phyloP scores from a whole-genome alignment of 2,113 vertebrate species.

The Lonchura striata region DNA sequence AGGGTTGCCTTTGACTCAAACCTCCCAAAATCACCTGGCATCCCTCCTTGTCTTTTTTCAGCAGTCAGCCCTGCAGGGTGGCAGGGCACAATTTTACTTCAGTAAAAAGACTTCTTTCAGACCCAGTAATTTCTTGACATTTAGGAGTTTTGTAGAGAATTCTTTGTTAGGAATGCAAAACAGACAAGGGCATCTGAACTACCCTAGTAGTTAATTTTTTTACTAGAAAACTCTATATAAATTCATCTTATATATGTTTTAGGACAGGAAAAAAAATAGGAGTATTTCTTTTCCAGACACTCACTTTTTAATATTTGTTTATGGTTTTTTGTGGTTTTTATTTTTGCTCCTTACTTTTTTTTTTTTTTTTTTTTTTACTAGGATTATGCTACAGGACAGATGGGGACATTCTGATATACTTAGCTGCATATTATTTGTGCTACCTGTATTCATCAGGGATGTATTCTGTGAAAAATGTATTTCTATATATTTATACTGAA shows the following conservation, averaged over 20 bases:
- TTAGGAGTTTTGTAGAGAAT: background rate
- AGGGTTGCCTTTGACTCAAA: background rate
- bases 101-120: background rate
- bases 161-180: background rate
- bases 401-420: background rate
- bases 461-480: background rate
- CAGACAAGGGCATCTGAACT: background rate
- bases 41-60: fast-evolving
- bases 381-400: background rate
- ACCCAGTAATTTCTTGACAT: background rate
- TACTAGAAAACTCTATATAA: background rate
- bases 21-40: background rate
- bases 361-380: background rate
- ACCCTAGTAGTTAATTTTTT: background rate
- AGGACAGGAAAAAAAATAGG: background rate
- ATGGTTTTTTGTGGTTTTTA: no score
- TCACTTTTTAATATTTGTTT: fast-evolving
- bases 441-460: background rate
- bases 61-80: fast-evolving
- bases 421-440: background rate
- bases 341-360: background rate
- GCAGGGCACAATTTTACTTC: background rate
- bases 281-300: fast-evolving
- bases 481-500: background rate
- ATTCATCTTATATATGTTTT: background rate